phyloP scores from a whole-genome alignment of 2,113 vertebrate genomes.

The Lamprotornis superbus region DNA sequence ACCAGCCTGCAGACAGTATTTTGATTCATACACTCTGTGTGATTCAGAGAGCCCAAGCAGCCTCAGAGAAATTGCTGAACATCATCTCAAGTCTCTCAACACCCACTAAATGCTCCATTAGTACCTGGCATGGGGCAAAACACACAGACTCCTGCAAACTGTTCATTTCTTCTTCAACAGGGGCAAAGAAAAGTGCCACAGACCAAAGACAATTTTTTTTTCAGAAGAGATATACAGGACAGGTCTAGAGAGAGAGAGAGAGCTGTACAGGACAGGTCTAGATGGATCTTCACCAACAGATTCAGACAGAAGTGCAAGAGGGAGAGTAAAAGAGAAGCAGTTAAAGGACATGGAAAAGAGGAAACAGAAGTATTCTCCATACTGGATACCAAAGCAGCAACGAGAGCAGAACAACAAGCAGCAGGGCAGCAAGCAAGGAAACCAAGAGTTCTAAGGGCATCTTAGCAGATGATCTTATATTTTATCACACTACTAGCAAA shows the following conservation, averaged over 20 bases:
- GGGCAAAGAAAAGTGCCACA: background rate
- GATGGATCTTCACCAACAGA: background rate
- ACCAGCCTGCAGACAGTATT: background rate
- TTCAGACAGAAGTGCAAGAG: background rate
- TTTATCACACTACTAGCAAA: background rate
- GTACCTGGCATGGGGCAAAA: background rate
- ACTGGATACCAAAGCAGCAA: background rate
- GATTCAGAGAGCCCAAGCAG: background rate
- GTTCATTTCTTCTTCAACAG: background rate
- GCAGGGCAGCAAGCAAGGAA: background rate
- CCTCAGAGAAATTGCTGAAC: background rate
- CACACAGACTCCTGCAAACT: background rate
- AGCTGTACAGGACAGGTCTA: background rate
- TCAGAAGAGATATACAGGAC: background rate
- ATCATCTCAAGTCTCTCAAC: background rate
- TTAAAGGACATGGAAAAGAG: background rate
- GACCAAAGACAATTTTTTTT: background rate
- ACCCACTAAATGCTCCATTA: background rate
- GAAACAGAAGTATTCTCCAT: background rate
- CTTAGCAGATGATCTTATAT: background rate
- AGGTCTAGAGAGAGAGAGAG: background rate
- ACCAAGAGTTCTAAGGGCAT: background rate
- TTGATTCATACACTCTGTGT: rapidly evolving
- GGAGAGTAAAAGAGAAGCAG: background rate
- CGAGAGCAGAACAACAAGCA: background rate